Evolutionary conservation across 2,113 vertebrate genomes (phyloP).

Genomic region (Beaufortia kweichowensis): DNA sequence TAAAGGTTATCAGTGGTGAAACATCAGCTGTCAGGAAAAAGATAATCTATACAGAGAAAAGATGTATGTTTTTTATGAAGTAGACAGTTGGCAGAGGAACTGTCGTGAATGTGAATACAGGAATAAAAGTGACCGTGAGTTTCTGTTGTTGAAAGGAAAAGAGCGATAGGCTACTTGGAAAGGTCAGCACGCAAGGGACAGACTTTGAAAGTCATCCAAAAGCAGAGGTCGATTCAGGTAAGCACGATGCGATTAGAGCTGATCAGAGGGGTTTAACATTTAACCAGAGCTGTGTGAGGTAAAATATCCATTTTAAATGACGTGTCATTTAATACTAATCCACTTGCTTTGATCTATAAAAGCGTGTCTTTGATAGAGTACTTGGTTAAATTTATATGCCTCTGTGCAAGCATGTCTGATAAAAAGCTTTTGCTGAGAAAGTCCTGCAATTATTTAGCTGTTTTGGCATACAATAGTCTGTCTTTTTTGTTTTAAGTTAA

Average conservation of each 20-base stretch:
- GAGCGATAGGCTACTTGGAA: neutral
- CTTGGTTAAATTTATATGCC: neutral
- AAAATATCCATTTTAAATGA: neutral
- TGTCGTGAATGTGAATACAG: neutral
- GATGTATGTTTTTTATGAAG: conserved; percentile 4
- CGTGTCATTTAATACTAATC: conserved; percentile 1
- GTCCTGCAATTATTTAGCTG: neutral
- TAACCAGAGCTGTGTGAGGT: conserved; percentile 12
- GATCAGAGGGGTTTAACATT: conserved; percentile 5
- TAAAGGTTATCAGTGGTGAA: neutral
- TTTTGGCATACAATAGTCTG: neutral
- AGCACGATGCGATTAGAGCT: neutral
- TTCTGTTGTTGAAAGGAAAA: neutral
- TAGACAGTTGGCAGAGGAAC: neutral
- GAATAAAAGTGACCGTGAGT: neutral
- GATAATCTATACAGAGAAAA: neutral
- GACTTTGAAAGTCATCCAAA: conserved; percentile 32
- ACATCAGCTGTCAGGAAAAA: neutral
- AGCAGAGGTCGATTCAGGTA: neutral
- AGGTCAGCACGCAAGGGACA: neutral
- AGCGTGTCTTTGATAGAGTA: neutral
- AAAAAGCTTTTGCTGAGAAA: neutral
- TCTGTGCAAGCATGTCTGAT: neutral
- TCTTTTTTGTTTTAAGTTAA: too few species aligned
- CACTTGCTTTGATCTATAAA: conserved; percentile 11